These are phyloP conservation scores for Cassiopea andromeda DNA, from an alignment of 30 jellyfish, hydroid and myxozoan genomes.

Conservation along the genomic window DNA sequence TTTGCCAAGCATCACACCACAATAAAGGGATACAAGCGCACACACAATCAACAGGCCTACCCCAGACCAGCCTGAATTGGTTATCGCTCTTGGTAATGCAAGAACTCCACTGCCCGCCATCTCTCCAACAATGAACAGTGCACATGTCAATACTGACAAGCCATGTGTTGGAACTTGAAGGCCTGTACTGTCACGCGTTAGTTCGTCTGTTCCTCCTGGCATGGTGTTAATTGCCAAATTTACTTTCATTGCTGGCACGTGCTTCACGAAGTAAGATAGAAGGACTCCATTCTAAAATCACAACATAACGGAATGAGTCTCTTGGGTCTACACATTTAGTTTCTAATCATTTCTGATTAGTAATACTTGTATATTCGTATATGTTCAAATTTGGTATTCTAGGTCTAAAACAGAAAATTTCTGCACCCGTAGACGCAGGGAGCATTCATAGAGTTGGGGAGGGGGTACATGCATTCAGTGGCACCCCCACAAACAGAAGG, in stretches of 20 bases:
- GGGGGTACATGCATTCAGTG: too few species aligned
- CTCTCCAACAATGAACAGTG: slow-evolving; percentile 88
- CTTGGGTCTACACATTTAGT: too few species aligned
- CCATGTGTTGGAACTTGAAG: slow-evolving; percentile 58
- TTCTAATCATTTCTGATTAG: too few species aligned
- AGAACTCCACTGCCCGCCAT: slow-evolving; percentile 99
- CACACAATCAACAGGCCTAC: slow-evolving; percentile 69
- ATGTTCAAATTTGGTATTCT: too few species aligned
- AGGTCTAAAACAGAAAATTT: too few species aligned
- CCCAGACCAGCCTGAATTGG: slow-evolving; percentile 95
- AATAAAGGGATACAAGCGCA: slow-evolving; percentile 68
- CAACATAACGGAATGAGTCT: background rate
- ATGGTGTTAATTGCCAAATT: background rate
- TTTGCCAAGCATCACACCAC: slow-evolving; percentile 82
- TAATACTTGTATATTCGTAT: too few species aligned
- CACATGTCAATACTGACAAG: slow-evolving; percentile 79
- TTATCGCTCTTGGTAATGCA: slow-evolving; percentile 94
- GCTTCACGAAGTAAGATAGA: background rate
- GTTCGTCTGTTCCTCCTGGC: background rate
- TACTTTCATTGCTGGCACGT: background rate
- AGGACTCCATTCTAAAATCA: background rate
- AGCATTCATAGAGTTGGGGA: too few species aligned
- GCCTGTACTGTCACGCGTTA: background rate
- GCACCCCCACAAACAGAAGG: too few species aligned
- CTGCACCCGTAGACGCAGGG: too few species aligned